phyloP scores from a whole-genome alignment of 2,888 invertebrate genomes.

The Conomelus anceps region DNA sequence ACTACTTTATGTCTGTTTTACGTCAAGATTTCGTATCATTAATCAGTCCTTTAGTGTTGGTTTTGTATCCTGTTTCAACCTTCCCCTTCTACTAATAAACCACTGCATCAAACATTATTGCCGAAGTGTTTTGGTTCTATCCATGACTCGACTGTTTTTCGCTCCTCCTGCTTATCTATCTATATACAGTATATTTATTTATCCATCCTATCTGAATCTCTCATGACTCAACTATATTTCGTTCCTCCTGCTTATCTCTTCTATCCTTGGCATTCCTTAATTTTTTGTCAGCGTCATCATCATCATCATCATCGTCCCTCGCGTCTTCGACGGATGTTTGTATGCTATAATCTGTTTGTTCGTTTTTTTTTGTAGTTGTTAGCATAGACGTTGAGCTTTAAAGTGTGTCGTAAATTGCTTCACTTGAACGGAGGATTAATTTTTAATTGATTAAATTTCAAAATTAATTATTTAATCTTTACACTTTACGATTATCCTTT shows the following conservation, averaged over 20 bases:
- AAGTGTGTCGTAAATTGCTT: no score
- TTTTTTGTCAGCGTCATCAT: background rate
- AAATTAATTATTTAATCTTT: no score
- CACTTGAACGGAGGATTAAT: no score
- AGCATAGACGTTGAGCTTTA: background rate
- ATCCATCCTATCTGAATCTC: no score
- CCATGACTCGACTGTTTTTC: background rate
- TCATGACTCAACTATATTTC: background rate
- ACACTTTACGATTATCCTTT: no score
- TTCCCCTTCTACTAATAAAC: background rate
- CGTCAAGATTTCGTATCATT: background rate
- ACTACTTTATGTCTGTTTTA: background rate
- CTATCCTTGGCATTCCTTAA: background rate
- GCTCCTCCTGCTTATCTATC: background rate
- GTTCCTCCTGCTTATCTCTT: background rate
- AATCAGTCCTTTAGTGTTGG: background rate
- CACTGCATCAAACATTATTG: background rate
- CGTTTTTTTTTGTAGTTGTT: no score
- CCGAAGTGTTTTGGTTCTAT: background rate
- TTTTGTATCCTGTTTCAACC: background rate
- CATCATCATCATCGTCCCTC: background rate
- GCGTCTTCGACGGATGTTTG: background rate
- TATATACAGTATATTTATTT: no score
- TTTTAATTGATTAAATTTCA: no score
- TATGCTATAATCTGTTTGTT: background rate